Base-by-base conservation (phyloP, 2,797 vertebrate genomes). In the Megalops cyprinoides region DNA sequence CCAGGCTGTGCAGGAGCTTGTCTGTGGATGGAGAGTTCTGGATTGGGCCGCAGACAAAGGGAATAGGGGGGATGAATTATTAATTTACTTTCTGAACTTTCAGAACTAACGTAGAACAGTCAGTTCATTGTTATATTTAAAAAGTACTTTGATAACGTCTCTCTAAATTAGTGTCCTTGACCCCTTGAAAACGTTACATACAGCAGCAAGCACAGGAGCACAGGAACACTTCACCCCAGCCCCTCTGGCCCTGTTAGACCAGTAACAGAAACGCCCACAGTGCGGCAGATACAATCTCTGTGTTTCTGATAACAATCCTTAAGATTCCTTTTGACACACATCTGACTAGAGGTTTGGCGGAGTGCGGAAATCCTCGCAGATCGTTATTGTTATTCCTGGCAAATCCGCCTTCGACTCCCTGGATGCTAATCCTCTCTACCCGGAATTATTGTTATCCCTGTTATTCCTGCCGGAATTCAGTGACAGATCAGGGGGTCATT, bases 41-140 rank as follows among this genome's bases (percentile, higher is more conserved):
- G 58, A 55, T 25, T 20, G n/a, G 48, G 78, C 56, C 69, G 55
- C 81, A n/a, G 23, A 39, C 74, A 53, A n/a, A 42, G 55, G 4
- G 34, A 25, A 80, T 62, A 4, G n/a, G 31, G 44, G 53, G 74
- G 46, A 25, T 39, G 23, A 37, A 55, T 71, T 58, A 37, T 48
- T 73, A 25, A 58, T 80, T 75, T 15, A 3, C 79, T 74, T 39
- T 23, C 56, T 18, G 75, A 74, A 75, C 60, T 73, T 80, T n/a
- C n/a, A n/a, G 65, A 76, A 46, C 79, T 62, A 60, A 60, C 76
- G 37, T 9, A 5, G 4, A 37, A 51, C 42, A 80, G 49, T 12
- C 37, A 31, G 31, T 39, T 42, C 37, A 18, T 69, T 42, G 31
- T 69, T 69, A 18, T 18, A 18, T 14, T 2, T 0, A 7, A 60